Conservation (phyloP, 2,797 vertebrate genomes). For the Tragelaphus eurycerus region DNA sequence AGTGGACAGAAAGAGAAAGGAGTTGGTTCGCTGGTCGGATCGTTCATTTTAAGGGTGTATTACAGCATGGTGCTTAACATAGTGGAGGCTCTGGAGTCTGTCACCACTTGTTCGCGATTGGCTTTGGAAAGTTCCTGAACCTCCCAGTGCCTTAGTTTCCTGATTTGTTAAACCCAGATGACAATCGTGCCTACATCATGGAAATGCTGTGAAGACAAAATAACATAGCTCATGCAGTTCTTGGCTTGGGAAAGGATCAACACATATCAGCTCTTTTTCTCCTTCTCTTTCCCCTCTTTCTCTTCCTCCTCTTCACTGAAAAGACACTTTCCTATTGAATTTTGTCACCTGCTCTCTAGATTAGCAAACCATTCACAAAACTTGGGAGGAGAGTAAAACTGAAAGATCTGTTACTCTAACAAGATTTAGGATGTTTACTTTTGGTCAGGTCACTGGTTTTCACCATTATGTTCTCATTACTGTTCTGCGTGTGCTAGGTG, state of each 20-base stretch:
- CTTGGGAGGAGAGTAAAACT: not conserved
- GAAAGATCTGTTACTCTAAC: not conserved
- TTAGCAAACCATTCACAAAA: constrained; percentile 5
- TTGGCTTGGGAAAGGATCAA: not conserved
- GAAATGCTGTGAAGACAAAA: not conserved
- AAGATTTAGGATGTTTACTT: not conserved
- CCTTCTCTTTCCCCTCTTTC: not conserved
- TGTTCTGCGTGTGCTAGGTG: not conserved
- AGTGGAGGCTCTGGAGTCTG: not conserved
- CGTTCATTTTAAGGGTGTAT: not conserved
- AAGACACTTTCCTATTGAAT: not conserved
- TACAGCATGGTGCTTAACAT: not conserved
- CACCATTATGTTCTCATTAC: not conserved
- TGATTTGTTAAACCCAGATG: not conserved
- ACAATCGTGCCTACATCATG: not conserved
- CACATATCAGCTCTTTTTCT: not conserved
- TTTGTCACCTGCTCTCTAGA: not conserved
- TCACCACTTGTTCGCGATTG: not conserved
- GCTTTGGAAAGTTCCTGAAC: not conserved
- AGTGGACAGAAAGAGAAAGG: not conserved
- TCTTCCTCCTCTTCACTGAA: not conserved
- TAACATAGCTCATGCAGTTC: not conserved
- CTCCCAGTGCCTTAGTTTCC: not conserved
- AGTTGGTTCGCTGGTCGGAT: not conserved
- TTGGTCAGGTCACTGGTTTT: not conserved